phyloP scores from a whole-genome alignment of 2,888 invertebrate species.

The Xylota segnis region DNA sequence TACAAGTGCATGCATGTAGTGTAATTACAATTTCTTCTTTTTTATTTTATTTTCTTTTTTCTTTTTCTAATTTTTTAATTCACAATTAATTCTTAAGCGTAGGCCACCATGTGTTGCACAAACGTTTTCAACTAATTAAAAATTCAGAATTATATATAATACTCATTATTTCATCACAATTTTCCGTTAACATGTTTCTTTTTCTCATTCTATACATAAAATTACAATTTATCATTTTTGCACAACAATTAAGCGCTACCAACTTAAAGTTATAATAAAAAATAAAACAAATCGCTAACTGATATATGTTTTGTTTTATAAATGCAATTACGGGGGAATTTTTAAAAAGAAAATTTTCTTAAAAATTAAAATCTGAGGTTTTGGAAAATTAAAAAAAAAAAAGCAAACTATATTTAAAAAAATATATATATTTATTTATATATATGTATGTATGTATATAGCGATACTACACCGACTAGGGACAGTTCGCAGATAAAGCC shows the following conservation, averaged over 20 bases:
- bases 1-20: constrained; percentile 74
- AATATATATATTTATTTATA: constrained; percentile 30
- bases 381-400: constrained; percentile 21
- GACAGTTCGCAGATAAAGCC: constrained; percentile 72
- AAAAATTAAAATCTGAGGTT: constrained; percentile 28
- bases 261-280: constrained; percentile 45
- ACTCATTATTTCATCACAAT: constrained; percentile 77
- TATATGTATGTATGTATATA: constrained; percentile 42
- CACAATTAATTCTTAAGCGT: constrained; percentile 73
- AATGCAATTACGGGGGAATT: constrained; percentile 69
- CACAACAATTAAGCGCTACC: constrained; percentile 65
- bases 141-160: constrained; percentile 74
- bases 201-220: constrained; percentile 58
- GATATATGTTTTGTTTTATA: constrained; percentile 51
- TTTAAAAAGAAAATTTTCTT: constrained; percentile 24
- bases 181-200: constrained; percentile 70
- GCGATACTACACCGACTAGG: constrained; percentile 44
- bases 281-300: constrained; percentile 19
- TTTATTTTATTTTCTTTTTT: constrained; percentile 8
- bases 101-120: constrained; percentile 77
- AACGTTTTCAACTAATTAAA: constrained; percentile 67
- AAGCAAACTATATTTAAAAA: constrained; percentile 27
- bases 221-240: constrained; percentile 60
- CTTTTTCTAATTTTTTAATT: constrained; percentile 46
- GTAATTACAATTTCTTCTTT: constrained; percentile 64